phyloP scores from a whole-genome alignment of 2,888 invertebrate genomes.

The Notodonta ziczac region DNA sequence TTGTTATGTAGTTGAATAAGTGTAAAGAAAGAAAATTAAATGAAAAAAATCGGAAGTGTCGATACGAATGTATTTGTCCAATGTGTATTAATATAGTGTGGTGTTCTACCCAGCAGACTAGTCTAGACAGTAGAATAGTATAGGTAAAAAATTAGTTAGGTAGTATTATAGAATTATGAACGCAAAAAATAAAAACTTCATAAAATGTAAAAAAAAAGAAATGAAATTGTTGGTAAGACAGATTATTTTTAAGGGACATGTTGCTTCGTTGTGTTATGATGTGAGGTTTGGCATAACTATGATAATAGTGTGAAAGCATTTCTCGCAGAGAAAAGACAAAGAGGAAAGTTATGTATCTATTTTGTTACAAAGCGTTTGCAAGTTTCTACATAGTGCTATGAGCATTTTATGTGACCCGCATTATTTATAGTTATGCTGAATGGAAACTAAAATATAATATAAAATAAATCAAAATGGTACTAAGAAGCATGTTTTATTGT shows the following conservation, averaged over 20 bases:
- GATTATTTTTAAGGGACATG: conserved; percentile 86
- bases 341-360: conserved; percentile 83
- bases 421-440: conserved; percentile 85
- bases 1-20: conserved; percentile 84
- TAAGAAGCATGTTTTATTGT: conserved; percentile 85
- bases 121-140: conserved; percentile 85
- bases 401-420: conserved; percentile 84
- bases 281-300: conserved; percentile 84
- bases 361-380: conserved; percentile 85
- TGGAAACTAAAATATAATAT: conserved; percentile 83
- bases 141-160: conserved; percentile 84
- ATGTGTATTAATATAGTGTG: conserved; percentile 83
- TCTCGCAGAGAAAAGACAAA: conserved; percentile 80
- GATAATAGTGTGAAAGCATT: conserved; percentile 77
- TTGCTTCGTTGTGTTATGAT: conserved; percentile 84
- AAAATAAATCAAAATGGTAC: conserved; percentile 83
- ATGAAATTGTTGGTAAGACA: conserved; percentile 87
- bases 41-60: conserved; percentile 75
- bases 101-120: conserved; percentile 84
- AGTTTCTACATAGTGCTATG: conserved; percentile 85
- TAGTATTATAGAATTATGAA: conserved; percentile 83
- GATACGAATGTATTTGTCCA: conserved; percentile 83
- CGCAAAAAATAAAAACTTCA: conserved; percentile 84
- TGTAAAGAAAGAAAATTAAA: conserved; percentile 81
- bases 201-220: conserved; percentile 84